A percentile compares a stretch with the other conserved stretches of the same genome.
Conservation (phyloP, 2,888 invertebrate species). For the Alviniconcha strummeri region DNA sequence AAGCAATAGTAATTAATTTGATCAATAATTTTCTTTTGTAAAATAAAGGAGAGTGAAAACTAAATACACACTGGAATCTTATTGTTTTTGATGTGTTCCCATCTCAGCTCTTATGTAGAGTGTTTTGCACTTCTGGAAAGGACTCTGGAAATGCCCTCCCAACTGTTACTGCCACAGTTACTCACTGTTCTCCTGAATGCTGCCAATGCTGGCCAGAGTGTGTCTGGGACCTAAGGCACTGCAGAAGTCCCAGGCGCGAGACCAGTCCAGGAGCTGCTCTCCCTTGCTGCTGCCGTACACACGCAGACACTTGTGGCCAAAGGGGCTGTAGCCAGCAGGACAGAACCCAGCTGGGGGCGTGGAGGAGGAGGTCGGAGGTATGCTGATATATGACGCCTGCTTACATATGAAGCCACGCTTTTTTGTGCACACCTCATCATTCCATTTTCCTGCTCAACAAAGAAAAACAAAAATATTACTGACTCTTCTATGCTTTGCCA, state of each 20-base stretch:
- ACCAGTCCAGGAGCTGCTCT: slow-evolving; percentile 24
- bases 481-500: no score
- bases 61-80: no score
- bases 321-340: slow-evolving; percentile 52
- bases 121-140: no score
- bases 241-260: slow-evolving; percentile 17
- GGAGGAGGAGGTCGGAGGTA: slow-evolving; percentile 44
- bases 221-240: slow-evolving; percentile 36
- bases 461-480: neutral
- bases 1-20: no score
- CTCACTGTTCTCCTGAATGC: slow-evolving; percentile 54
- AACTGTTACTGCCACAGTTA: neutral
- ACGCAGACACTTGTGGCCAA: slow-evolving; percentile 56
- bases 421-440: slow-evolving; percentile 54
- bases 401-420: slow-evolving; percentile 58
- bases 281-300: slow-evolving; percentile 40
- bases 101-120: no score
- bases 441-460: slow-evolving; percentile 56
- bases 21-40: no score
- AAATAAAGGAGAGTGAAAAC: no score
- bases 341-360: slow-evolving; percentile 52
- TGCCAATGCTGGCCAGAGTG: slow-evolving; percentile 53
- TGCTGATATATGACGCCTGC: slow-evolving; percentile 38
- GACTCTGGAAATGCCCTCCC: no score
- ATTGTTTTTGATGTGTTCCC: no score